A percentile compares a stretch with the other conserved stretches of the same genome.
Evolutionary conservation across 2,113 vertebrate species (phyloP).

Genomic region (Gallinago undulata): DNA sequence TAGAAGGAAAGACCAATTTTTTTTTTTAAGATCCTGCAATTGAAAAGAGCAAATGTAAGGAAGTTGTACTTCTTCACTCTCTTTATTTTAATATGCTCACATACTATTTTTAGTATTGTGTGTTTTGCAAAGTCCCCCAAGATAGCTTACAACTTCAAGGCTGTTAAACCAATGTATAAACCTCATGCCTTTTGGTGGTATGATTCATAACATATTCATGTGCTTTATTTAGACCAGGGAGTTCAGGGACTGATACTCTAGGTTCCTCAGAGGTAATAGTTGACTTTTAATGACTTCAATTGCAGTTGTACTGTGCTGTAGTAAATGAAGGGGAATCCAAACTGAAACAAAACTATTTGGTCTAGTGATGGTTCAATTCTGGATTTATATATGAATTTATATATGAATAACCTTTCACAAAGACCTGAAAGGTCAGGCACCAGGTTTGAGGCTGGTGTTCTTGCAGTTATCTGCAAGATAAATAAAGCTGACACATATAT

Average conservation of each 20-base stretch:
- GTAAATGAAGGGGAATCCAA: not conserved
- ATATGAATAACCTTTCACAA: not conserved
- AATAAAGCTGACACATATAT: not conserved
- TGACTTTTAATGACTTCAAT: not conserved
- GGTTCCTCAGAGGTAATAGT: not conserved
- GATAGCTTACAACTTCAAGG: not conserved
- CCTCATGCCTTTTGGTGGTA: not conserved
- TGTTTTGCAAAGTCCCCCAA: not conserved
- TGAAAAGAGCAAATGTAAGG: not conserved
- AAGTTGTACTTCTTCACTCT: not conserved
- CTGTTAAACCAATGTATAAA: not conserved
- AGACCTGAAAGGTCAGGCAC: not conserved
- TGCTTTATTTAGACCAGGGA: not conserved
- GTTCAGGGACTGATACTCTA: not conserved
- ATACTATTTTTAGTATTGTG: not conserved
- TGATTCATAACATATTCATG: not conserved
- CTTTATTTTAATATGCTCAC: not conserved
- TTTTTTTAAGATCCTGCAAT: not conserved
- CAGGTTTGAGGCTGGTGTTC: not conserved
- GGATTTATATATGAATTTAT: not conserved
- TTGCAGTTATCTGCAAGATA: not conserved
- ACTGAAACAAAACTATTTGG: not conserved
- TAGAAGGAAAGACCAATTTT: not conserved
- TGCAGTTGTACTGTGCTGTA: not conserved
- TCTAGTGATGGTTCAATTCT: not conserved